A percentile compares a stretch with the other conserved stretches of the same genome.
Evolutionary conservation across 2,888 invertebrate genomes (phyloP).

Genomic region (Sinodicranocentrus sp.): DNA sequence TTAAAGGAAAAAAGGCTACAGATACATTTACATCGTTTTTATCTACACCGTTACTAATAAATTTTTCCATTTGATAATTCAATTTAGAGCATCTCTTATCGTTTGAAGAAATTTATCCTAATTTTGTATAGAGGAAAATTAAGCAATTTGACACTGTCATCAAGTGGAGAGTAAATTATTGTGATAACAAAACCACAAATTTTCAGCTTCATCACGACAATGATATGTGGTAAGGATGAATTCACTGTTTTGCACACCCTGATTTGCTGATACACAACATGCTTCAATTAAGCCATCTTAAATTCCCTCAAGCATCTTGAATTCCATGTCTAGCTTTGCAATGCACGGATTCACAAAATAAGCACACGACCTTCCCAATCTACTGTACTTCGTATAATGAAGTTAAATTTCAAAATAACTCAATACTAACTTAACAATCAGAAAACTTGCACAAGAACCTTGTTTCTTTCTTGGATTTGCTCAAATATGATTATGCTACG

Average conservation of each 20-base stretch:
- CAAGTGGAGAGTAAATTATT: constrained; percentile 49
- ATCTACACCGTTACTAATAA: constrained; percentile 2
- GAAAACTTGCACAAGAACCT: too few species aligned
- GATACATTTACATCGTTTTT: constrained; percentile 17
- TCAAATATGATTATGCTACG: too few species aligned
- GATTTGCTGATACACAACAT: neutral
- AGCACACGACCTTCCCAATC: constrained; percentile 33
- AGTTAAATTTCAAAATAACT: too few species aligned
- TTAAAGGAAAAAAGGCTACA: too few species aligned
- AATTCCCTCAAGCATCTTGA: neutral
- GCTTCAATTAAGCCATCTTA: neutral
- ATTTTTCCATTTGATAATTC: constrained; percentile 22
- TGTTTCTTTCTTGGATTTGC: too few species aligned
- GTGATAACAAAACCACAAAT: constrained; percentile 56
- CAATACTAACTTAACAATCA: neutral
- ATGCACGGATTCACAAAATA: constrained; percentile 5
- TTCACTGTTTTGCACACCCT: neutral
- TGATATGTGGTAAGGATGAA: neutral
- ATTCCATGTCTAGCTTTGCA: neutral
- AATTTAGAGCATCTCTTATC: constrained; percentile 28
- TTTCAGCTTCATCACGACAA: constrained; percentile 43
- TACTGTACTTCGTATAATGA: neutral
- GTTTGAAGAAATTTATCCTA: neutral
- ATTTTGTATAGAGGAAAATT: constrained; percentile 7
- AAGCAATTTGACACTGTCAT: constrained; percentile 49